A percentile compares a stretch with the other conserved stretches of the same genome.
Evolutionary conservation across 2,797 vertebrate species (phyloP).

Genomic region (Paramormyrops hopkinsi): DNA sequence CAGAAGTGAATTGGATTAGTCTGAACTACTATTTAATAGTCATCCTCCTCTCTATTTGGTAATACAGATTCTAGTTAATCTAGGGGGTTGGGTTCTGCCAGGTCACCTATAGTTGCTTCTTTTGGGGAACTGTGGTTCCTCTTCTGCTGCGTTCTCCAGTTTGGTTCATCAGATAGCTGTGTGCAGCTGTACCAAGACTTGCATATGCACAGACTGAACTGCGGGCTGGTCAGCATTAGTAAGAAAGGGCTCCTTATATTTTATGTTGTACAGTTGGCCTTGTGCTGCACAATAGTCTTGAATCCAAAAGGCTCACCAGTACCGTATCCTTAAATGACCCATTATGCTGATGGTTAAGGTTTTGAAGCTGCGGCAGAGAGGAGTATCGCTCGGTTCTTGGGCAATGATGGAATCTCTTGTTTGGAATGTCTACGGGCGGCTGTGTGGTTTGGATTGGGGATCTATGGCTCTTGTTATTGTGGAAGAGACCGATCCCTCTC

Average conservation of each 20-base stretch:
- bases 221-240: not conserved
- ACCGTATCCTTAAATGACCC: not conserved
- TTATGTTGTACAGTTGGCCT: not conserved
- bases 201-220: not conserved
- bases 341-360: not conserved
- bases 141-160: not conserved
- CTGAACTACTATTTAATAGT: not conserved
- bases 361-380: not conserved
- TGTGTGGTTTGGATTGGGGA: not conserved
- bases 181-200: not conserved
- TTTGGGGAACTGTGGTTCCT: not conserved
- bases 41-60: not conserved
- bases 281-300: not conserved
- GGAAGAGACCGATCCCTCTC: not conserved
- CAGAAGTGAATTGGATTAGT: conserved; percentile 65
- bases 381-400: not conserved
- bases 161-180: not conserved
- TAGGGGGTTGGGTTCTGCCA: not conserved
- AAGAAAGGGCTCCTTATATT: not conserved
- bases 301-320: not conserved
- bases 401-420: not conserved
- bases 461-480: not conserved
- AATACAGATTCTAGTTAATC: not conserved
- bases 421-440: not conserved
- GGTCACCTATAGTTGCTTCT: not conserved